Base-by-base conservation (phyloP, 2,797 vertebrate genomes). In the Discoglossus pictus region DNA sequence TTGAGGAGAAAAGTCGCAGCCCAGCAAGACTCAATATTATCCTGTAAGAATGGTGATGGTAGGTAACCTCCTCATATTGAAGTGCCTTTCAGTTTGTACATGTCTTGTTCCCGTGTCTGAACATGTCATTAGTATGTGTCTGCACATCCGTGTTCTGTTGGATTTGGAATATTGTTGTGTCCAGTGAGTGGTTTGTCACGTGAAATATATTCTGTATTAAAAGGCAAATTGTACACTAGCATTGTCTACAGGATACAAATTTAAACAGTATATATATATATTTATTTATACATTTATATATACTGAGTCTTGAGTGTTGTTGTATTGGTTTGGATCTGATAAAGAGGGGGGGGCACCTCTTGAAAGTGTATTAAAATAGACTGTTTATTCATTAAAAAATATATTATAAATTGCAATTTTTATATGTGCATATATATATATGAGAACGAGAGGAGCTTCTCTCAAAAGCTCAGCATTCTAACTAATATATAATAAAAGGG, bases 11-110 rank as follows among this genome's bases (percentile, higher is more conserved):
- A 88, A 89, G 86, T 86, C 85, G 86, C 88, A 91, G 87, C 82
- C 74, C 83, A 79, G 83, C 83, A 72, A 86, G 86, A 90, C 82
- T 84, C 84, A 87, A 83, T 89, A 86, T 83, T 81, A 87, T 82
- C 86, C 87, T 83, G 90, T 90, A 76, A 97, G 91, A 93, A 98
- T 97, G 95, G 95, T 97, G 92, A 97, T 99, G 95, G 94, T 98
- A 94, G 96, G 94, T 95, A 91, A 78, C 79, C 84, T 85, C 83
- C 13, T 40, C 24, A 5, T 52, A 20, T 59, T 47, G 15, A 53
- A 54, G 56, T 68, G 46, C 15, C 36, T 9, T 61, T 56, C 43
- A 39, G 25, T 51, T 48, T 34, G 16, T 50, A 27, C 40, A 21
- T 58, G 25, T 43, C 17, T 64, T 27, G 20, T 77, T 77, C 77